Conservation (phyloP, 2,888 invertebrate genomes). For the Drosophila dives region DNA sequence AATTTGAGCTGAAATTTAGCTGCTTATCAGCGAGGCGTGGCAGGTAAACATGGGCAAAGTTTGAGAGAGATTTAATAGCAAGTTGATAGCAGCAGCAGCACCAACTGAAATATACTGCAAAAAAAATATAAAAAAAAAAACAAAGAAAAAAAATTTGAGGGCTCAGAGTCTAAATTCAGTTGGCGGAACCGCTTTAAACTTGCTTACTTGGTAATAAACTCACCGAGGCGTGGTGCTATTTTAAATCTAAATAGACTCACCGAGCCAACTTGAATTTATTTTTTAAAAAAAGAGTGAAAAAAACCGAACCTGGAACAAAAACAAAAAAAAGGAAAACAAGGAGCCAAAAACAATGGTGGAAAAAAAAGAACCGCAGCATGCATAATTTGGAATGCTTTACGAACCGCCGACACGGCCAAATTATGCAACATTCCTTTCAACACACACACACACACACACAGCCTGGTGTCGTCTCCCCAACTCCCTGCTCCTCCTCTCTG, state of each 20-base stretch:
- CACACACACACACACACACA: constrained; percentile 36
- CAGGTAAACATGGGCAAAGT: constrained; percentile 44
- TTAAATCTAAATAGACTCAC: constrained; percentile 76
- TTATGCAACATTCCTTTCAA: constrained; percentile 74
- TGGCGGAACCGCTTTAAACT: constrained; percentile 66
- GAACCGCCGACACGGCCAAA: constrained; percentile 57
- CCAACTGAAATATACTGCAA: neutral
- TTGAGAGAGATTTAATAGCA: constrained; percentile 71
- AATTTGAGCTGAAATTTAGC: constrained; percentile 70
- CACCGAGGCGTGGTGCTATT: constrained; percentile 70
- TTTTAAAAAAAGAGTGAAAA: constrained; percentile 17
- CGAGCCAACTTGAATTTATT: constrained; percentile 67
- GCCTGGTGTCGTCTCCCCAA: neutral
- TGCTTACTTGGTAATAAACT: constrained; percentile 70
- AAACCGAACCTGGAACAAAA: constrained; percentile 9
- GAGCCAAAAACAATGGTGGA: constrained; percentile 46
- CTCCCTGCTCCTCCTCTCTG: neutral
- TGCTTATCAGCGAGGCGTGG: constrained; percentile 73
- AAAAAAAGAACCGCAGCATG: constrained; percentile 62
- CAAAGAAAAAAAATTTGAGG: neutral
- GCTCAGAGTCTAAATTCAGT: constrained; percentile 1
- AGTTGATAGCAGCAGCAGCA: constrained; percentile 55
- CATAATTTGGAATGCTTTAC: constrained; percentile 72
- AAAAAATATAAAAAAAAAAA: neutral
- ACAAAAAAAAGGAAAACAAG: constrained; percentile 22